Conservation (phyloP, 2,797 vertebrate species). For the Semaprochilodus insignis region DNA sequence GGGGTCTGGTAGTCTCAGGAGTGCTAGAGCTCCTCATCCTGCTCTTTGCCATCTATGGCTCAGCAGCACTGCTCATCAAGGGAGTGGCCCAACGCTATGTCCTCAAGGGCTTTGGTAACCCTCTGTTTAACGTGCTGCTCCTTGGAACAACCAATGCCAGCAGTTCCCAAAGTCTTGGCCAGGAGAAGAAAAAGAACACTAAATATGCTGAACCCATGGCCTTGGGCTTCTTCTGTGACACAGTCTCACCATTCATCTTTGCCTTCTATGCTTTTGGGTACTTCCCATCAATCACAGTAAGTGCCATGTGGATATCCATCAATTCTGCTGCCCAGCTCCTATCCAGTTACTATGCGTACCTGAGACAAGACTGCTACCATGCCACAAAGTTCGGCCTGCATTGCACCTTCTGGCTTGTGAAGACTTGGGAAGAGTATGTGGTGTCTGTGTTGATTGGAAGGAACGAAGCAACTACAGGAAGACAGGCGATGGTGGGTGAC, state of each 20-base stretch:
- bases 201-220: slow-evolving; percentile 93
- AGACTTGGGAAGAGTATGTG: slow-evolving; percentile 88
- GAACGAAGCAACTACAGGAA: slow-evolving; percentile 60
- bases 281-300: slow-evolving; percentile 79
- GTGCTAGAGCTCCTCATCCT: slow-evolving; percentile 84
- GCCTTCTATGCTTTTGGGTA: slow-evolving; percentile 88
- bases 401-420: slow-evolving; percentile 85
- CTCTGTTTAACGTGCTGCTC: slow-evolving; percentile 88
- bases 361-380: slow-evolving; percentile 85
- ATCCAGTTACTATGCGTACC: slow-evolving; percentile 86
- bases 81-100: slow-evolving; percentile 85
- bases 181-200: slow-evolving; percentile 91
- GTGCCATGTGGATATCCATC: slow-evolving; percentile 84
- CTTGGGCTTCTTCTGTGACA: slow-evolving; percentile 86
- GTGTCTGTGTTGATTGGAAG: slow-evolving; percentile 64
- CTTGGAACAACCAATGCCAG: slow-evolving; percentile 80
- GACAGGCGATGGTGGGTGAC: slow-evolving; percentile 82
- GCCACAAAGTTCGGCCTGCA: slow-evolving; percentile 86
- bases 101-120: slow-evolving; percentile 88
- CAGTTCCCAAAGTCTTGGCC: slow-evolving; percentile 75
- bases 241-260: slow-evolving; percentile 83
- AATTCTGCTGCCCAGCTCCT: slow-evolving; percentile 82
- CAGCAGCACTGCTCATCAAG: slow-evolving; percentile 83
- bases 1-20: slow-evolving; percentile 84
- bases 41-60: slow-evolving; percentile 84